These are phyloP conservation scores for Rotaria magnacalcarata DNA, from an alignment of 2,888 invertebrate species.

Conservation along the genomic window DNA sequence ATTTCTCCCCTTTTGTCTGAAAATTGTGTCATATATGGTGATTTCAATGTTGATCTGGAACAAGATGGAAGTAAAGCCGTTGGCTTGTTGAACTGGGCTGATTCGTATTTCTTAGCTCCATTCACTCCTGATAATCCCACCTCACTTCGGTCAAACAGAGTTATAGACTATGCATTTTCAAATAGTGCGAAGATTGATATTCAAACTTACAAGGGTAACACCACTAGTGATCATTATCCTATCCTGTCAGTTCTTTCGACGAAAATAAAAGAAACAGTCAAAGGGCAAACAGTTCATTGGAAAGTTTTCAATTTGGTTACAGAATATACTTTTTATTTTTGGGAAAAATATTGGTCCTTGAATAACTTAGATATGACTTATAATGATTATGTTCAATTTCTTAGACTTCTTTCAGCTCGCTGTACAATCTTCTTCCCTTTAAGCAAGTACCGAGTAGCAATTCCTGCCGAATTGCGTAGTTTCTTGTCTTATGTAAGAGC, in stretches of 20 bases:
- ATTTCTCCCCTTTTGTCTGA: not conserved
- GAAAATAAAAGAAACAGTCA: not conserved
- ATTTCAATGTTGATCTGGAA: not conserved
- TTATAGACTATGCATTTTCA: not conserved
- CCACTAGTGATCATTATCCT: not conserved
- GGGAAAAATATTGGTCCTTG: not conserved
- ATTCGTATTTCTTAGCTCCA: not conserved
- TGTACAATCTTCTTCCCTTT: not conserved
- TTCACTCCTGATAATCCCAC: not conserved
- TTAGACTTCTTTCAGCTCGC: not conserved
- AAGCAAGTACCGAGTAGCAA: not conserved
- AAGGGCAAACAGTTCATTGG: not conserved
- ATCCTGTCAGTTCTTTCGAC: not conserved
- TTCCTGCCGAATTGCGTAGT: not conserved
- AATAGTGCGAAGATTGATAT: not conserved
- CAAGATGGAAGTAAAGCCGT: not conserved
- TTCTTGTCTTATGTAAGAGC: not conserved
- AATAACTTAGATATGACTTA: not conserved
- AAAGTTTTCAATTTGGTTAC: not conserved
- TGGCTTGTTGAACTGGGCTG: not conserved
- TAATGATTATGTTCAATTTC: slow-evolving; percentile 6
- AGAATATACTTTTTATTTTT: not conserved
- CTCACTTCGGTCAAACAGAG: not conserved
- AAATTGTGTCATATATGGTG: not conserved
- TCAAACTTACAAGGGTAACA: not conserved